Evolutionary conservation across 2,888 invertebrate species (phyloP).

Genomic region (Andrena minutula): DNA sequence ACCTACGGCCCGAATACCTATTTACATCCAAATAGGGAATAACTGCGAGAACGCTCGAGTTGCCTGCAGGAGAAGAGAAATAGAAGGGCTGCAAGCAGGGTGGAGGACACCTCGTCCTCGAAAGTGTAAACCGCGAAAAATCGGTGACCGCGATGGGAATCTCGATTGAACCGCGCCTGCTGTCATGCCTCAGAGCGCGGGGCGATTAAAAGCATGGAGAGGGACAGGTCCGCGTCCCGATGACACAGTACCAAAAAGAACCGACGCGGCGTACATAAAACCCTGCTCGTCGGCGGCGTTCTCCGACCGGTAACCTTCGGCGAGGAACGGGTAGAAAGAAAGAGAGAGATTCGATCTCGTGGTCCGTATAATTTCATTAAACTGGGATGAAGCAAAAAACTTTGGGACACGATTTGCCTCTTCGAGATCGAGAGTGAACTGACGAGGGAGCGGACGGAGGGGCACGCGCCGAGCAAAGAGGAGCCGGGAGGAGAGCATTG

Average conservation of each 20-base stretch:
- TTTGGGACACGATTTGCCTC: slow-evolving; percentile 67
- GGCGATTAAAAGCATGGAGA: slow-evolving; percentile 39
- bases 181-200: slow-evolving; percentile 14
- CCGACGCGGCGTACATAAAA: slow-evolving; percentile 22
- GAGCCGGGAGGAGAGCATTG: slow-evolving; percentile 9
- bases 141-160: slow-evolving; percentile 45
- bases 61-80: background rate
- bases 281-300: slow-evolving; percentile 37
- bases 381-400: slow-evolving; percentile 59
- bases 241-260: slow-evolving; percentile 53
- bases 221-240: slow-evolving; percentile 35
- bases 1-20: no score
- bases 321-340: background rate
- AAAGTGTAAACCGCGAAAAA: slow-evolving; percentile 46
- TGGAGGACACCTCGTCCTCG: background rate
- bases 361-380: slow-evolving; percentile 69
- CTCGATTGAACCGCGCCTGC: slow-evolving; percentile 42
- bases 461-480: slow-evolving; percentile 17
- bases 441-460: slow-evolving; percentile 45
- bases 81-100: background rate
- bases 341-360: slow-evolving; percentile 46
- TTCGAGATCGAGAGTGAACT: slow-evolving; percentile 79
- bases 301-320: slow-evolving; percentile 45
- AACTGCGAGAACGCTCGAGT: background rate
- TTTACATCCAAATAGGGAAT: no score